Evolutionary conservation across 2,797 vertebrate genomes (phyloP), one percentile per base, ranked within the genome.

Genomic region (Ibycter americanus): DNA sequence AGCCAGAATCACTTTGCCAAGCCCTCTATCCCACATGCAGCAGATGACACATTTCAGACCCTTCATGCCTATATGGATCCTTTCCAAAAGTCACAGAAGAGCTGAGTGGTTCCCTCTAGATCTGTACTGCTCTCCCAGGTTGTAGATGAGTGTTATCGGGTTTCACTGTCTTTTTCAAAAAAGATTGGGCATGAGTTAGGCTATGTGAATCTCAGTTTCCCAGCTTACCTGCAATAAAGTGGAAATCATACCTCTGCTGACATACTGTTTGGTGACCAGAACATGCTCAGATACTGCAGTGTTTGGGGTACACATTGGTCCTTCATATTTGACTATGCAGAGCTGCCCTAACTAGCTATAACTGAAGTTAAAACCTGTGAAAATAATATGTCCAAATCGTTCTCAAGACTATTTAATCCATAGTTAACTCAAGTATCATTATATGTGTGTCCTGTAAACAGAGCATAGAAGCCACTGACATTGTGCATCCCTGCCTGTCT

Each of bases 401-500:
- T 83, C n/a, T 55, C 21, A 47, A 74, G 26, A 0, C 12, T 7
- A 25, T 68, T 87, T 42, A 42, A 76, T 61, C 36, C 7, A 46
- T 18, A 71, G 16, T 8, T 52, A 27, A 72, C 7, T 62, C 8
- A 36, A 47, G 3, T 12, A 31, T 49, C 25, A 19, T 46, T 87
- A 25, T 12, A 8, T 6, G 5, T n/a, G 7, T 49, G 32, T 46
- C 42, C 51, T 66, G 23, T 26, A 44, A 74, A 36, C 11, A 61
- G 2, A 80, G 1, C 22, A 46, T 0, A 46, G 52, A 47, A 81
- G 6, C 7, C 46, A 36, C 20, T 15, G 36, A 3, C 3, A 2
- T n/a, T 1, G 1, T 15, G 8, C 4, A 23, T 42, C 47, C 25
- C 59, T 73, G 15, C 4, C 12, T 18, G 22, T 49, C 16, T 65